Evolutionary conservation across 2,888 invertebrate genomes (phyloP), one percentile per base, ranked within the genome.

Genomic region (Aphelenchoides bicaudatus): DNA sequence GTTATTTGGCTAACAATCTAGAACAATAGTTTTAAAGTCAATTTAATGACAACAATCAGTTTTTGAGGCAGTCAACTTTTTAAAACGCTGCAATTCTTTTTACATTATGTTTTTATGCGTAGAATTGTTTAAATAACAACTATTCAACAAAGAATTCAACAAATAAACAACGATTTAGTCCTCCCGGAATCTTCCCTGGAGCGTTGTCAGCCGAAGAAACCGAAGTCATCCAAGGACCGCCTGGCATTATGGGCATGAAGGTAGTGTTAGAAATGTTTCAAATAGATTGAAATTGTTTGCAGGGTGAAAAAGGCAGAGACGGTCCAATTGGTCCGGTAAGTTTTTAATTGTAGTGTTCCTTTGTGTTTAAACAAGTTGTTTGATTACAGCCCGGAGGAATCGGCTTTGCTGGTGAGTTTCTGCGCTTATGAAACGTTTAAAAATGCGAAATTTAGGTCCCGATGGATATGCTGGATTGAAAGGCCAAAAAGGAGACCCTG

Each of bases 401-500:
- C 53, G n/a, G 49, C 54, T 10, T 61, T 61, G 2, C 66, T 62
- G 1, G 71, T 69, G 47, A 74, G 73, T 58, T 51, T 66, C 23
- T 61, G 62, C 10, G 76, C 74, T 58, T 43, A n/a, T n/a, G n/a
- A n/a, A n/a, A n/a, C n/a, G n/a, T n/a, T n/a, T n/a, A n/a, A n/a
- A n/a, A n/a, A n/a, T n/a, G n/a, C n/a, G n/a, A n/a, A n/a, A n/a
- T n/a, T n/a, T n/a, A n/a, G n/a, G n/a, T n/a, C n/a, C n/a, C n/a
- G n/a, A n/a, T 48, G 77, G 77, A 50, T 71, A 69, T 52, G 65
- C 70, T 8, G 77, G 77, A 39, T 51, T 76, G 53, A 52, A 54
- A 23, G 85, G 85, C 25, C 82, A 58, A 82, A 83, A 72, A 10
- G 78, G 78, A 30, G 61, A 56, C 19, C 68, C 73, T 23, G 76